Evolutionary conservation across 1,140 invertebrate genomes (phyloP), one percentile per base, ranked within the genome.

Genomic region (Camponotus vicinus): DNA sequence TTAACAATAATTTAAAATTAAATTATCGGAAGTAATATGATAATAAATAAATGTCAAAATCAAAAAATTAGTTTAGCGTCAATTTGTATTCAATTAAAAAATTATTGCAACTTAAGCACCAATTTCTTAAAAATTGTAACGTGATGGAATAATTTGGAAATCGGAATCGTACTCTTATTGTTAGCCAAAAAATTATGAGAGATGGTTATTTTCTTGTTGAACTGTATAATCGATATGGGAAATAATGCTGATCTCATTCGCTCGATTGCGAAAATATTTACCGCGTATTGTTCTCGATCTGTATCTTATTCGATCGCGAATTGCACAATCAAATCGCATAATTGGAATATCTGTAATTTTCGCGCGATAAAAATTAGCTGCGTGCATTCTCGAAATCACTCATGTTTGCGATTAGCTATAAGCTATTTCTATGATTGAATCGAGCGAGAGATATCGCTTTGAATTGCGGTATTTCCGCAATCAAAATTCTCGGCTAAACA

Each of bases 381-480:
- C 37, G 34, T 21, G 21, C 42, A 3, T 69, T 80, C 5, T 13
- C 21, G 27, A 57, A 71, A 71, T 3, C 11, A 13, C 42, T 2
- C 11, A 45, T 18, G 21, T 42, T 71, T 45, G 78, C 15, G 52
- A 59, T 59, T 70, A 37, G 32, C 9, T 57, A 32, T 3, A 45
- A 18, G 37, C 18, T 7, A 11, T 6, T 73, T 71, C 15, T 21
- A 49, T 34, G 34, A 27, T 18, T 34, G 27, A 27, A 27, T 27
- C 27, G 11, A 61, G 7, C 0, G 1, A 34, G 40, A 45, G 8
- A 27, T 27, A 27, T 27, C 27, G 27, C 27, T 27, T 45, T 42
- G 67, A 42, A 71, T 71, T 59, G 66, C 52, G 49, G 21, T 42
- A 45, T 70, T 55, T 71, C 32, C 37, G 9, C 15, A 34, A 42